These are phyloP conservation scores for Yoshiicerus persimilis DNA, from an alignment of 1,140 invertebrate genomes.

Conservation along the genomic window DNA sequence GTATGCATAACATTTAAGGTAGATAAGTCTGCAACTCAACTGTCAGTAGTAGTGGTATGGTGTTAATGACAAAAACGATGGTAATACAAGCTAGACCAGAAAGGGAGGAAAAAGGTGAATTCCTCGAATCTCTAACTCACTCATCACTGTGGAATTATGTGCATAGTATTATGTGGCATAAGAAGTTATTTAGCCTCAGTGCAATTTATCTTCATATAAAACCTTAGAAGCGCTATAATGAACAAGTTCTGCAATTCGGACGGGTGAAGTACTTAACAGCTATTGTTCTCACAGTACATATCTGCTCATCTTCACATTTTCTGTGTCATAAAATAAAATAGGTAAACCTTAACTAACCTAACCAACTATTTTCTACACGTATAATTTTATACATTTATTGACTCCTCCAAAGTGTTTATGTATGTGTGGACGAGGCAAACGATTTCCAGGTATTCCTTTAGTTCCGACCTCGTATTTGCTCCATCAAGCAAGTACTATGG, in stretches of 20 bases:
- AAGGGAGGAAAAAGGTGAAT: neutral
- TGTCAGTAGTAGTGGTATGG: neutral
- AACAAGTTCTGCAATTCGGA: neutral
- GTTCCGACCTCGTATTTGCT: slow-evolving; percentile 12
- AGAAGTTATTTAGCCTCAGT: neutral
- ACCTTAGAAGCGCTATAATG: neutral
- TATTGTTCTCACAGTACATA: neutral
- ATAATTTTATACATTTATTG: neutral
- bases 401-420: neutral
- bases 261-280: neutral
- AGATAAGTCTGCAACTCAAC: neutral
- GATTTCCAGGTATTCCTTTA: neutral
- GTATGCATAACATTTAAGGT: neutral
- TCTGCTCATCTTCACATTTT: neutral
- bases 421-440: neutral
- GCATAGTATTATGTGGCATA: neutral
- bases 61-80: neutral
- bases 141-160: neutral
- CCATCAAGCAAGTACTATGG: neutral
- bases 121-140: neutral
- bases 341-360: neutral
- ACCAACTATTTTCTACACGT: neutral
- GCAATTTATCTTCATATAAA: neutral
- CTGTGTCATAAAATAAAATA: neutral
- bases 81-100: neutral